Base-by-base conservation (phyloP, 2,113 vertebrate species). In the Rynchops niger region DNA sequence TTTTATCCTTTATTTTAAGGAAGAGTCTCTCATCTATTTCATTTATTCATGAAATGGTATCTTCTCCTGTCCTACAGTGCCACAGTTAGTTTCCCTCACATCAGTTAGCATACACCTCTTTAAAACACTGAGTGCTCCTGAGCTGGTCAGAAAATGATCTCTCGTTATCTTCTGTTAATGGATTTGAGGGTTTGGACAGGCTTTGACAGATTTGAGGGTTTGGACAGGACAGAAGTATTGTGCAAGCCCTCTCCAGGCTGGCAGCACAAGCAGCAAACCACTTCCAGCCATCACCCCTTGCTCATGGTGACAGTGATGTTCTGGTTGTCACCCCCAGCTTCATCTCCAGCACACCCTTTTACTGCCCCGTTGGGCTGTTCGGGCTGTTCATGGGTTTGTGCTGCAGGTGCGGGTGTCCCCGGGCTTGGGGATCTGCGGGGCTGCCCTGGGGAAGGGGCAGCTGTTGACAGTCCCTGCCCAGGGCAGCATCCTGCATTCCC, bases 1-100 rank as follows among this genome's bases (percentile, higher is more conserved):
- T 92, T 82, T 85, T 72, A 43, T 30, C 86, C 13, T 38, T 58
- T 70, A 56, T 59, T 19, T 6, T 36, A 11, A 61, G 63, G 82
- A 52, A 90, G 53, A 30, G 12, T 34, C 2, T 0, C 74, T 95
- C 30, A 19, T 22, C 8, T 15, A 0, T 30, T 65, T 61, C 45
- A 52, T 77, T 80, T 86, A 80, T 88, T 77, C 62, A 50, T 30
- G 79, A 38, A 27, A 7, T 3, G 27, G 43, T 49, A 12, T 62
- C 78, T 87, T 58, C 78, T 78, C 42, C 62, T 21, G 85, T 86
- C 85, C 88, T 69, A 17, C 86, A 72, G 82, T 65, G 82, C 86
- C 85, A 47, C 79, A 6, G 85, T 15, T 14, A 30, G 50, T 38
- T 56, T 42, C 63, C 12, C 1, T 40, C 81, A 32, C 11, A 1